Evolutionary conservation across 2,113 vertebrate genomes (phyloP), one percentile per base, ranked within the genome.

Genomic region (Lycaon pictus): DNA sequence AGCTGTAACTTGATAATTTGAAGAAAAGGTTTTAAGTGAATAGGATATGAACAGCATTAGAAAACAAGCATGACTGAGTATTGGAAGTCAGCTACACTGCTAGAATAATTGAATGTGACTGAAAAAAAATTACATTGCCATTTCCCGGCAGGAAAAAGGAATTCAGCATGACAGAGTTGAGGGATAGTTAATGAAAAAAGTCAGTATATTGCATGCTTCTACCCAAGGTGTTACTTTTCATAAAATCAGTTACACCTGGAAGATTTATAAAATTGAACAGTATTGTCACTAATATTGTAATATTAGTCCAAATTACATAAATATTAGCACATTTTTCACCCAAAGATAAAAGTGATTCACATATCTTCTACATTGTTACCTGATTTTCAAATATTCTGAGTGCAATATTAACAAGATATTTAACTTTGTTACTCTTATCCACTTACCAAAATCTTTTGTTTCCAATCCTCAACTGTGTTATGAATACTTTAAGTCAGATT

Each of bases 361-460:
- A 3, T 48, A 51, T 25, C 22, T 87, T 69, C 16, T 65, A 48
- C 12, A 29, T 23, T 65, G 7, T 12, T 29, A 74, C 13, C 22
- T 35, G 22, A 16, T 80, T 87, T 90, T 63, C 27, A 79, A 65
- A n/a, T 12, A 79, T 76, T 60, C 72, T 87, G 56, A 71, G 11
- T 20, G 32, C 0, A 20, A 90, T 35, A 86, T 5, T 81, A 23
- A 74, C 20, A 81, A 90, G 69, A 85, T 3, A 55, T 63, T 84
- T n/a, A 55, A n/a, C n/a, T 77, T 96, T 85, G 19, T 77, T 65
- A 84, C 23, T 77, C 35, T 65, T 51, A 48, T 1, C 5, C n/a
- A 80, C 4, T 10, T 93, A n/a, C 37, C 63, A 85, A 96, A 69
- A 90, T 72, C 20, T 79, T 62, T 23, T n/a, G 7, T 85, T 96